Evolutionary conservation across 2,888 invertebrate genomes (phyloP).

Genomic region (Amorpha juglandis): DNA sequence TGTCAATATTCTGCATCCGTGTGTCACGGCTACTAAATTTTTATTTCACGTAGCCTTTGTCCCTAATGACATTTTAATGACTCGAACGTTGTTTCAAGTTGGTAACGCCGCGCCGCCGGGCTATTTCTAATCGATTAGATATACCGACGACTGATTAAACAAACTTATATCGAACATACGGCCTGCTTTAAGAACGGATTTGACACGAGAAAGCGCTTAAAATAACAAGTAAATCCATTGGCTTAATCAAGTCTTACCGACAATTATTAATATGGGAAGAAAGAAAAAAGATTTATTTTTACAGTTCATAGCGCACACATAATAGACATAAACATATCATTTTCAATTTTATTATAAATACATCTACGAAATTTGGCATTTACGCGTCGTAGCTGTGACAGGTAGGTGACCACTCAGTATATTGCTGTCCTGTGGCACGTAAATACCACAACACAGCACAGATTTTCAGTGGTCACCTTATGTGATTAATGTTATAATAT

Average conservation of each 20-base stretch:
- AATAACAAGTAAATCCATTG: not conserved
- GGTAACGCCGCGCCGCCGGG: conserved; percentile 36
- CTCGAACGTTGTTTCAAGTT: conserved; percentile 43
- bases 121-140: conserved; percentile 39
- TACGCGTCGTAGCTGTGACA: too few species aligned
- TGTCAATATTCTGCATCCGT: not conserved
- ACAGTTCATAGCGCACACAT: too few species aligned
- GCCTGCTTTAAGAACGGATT: conserved; percentile 11
- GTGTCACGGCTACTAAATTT: conserved; percentile 21
- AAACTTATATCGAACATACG: conserved; percentile 41
- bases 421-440: too few species aligned
- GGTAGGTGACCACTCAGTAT: too few species aligned
- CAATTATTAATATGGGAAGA: too few species aligned
- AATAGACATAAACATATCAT: too few species aligned
- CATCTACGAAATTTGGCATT: too few species aligned
- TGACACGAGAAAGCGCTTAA: conserved; percentile 19
- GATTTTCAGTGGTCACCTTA: too few species aligned
- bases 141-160: conserved; percentile 37
- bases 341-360: too few species aligned
- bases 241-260: not conserved
- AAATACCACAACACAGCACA: too few species aligned
- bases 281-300: too few species aligned
- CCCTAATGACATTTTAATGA: conserved; percentile 59
- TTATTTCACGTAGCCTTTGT: conserved; percentile 34
- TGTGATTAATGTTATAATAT: too few species aligned